Base-by-base conservation (phyloP, 2,888 invertebrate species). In the Arge pagana region DNA sequence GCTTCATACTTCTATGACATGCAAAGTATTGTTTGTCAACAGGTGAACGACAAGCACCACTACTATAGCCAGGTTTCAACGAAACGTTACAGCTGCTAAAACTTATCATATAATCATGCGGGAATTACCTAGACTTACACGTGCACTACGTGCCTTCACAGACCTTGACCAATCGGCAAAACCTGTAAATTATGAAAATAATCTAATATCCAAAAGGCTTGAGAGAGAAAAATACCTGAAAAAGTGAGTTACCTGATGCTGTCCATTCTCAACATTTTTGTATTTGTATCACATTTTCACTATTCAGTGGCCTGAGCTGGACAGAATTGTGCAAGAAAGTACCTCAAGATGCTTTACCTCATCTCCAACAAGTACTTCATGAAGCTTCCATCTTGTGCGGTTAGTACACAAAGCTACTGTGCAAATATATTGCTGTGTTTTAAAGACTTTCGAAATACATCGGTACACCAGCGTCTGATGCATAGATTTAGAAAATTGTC, bases 141-240 rank as follows among this genome's bases (percentile, higher is more conserved):
- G 86, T 60, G 83, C 85, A 13, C 71, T 88, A 1, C 78, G 88
- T 54, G 84, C 83, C 10, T 86, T 84, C 64, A 85, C 86, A 1
- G 74, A 79, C 50, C 68, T 83, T 15, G 81, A 79, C 49, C 76
- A 78, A 2, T 69, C 67, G 16, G 60, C 70, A 31, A 67, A 70
- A 48, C 61, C 67, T 10, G 61, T 64, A 28, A 55, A 61, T 13
- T 58, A 68, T 16, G 58, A 69, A 4, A 77, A 79, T 51, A 71
- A 79, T 53, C 60, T 80, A 16, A 62, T 69, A 8, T 59, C 48
- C 21, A 72, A 71, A 52, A 60, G 63, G 16, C 57, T 63, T 11
- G 81, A 82, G 48, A 78, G 78, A n/a, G 66, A 78, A 23, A 71
- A 66, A 31, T 68, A 71, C 55, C 54, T 73, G 11, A 71, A 76